phyloP scores from a whole-genome alignment of 1,140 invertebrate species.

The Drosophila asahinai region DNA sequence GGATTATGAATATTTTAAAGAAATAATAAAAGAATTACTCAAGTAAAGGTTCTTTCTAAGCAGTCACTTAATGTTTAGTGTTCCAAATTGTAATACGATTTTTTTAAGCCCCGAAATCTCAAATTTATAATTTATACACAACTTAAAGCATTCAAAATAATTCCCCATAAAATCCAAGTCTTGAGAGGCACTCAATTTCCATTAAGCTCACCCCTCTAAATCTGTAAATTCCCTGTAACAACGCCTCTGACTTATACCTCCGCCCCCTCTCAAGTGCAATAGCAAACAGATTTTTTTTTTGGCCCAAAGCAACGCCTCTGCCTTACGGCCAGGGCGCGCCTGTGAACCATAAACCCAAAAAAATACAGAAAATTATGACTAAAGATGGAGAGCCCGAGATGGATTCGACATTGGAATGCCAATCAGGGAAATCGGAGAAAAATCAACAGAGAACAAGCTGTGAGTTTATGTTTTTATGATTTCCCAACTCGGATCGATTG shows the following conservation, averaged over 20 bases:
- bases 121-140: not conserved
- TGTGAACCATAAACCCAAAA: conserved; percentile 33
- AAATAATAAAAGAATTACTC: not conserved
- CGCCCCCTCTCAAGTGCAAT: conserved; percentile 55
- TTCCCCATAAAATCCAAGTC: not conserved
- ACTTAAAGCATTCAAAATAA: not conserved
- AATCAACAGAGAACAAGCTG: conserved; percentile 22
- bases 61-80: not conserved
- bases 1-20: too few relatives aligned
- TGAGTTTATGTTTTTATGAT: conserved; percentile 24
- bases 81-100: too few relatives aligned
- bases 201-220: not conserved
- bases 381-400: conserved; percentile 30
- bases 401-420: conserved; percentile 52
- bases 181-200: not conserved
- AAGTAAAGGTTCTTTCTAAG: not conserved
- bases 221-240: not conserved
- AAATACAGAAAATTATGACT: conserved; percentile 23
- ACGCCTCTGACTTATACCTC: conserved; percentile 22
- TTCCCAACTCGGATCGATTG: conserved; percentile 23
- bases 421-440: conserved; percentile 39
- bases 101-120: not conserved
- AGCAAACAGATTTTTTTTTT: conserved; percentile 17
- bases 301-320: conserved; percentile 31
- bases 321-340: conserved; percentile 21